These are phyloP conservation scores for Ectemnius cavifrons DNA, from an alignment of 2,888 invertebrate genomes.

Conservation along the genomic window DNA sequence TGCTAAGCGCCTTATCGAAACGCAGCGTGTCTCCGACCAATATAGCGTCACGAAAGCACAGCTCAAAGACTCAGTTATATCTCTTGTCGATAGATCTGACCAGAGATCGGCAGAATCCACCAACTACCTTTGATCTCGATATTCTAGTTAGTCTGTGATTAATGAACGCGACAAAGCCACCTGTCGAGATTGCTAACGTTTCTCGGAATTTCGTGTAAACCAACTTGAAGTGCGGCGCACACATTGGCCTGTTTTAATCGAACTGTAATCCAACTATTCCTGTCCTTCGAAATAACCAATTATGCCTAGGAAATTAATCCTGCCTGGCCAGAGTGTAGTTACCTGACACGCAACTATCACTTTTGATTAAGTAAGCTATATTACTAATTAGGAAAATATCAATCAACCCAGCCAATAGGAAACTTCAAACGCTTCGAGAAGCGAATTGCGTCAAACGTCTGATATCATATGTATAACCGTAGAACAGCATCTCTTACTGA, in stretches of 20 bases:
- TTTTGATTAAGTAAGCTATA: conserved; percentile 9
- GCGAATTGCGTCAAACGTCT: background rate
- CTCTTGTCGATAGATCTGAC: conserved; percentile 27
- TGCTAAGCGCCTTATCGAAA: background rate
- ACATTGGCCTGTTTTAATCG: conserved; percentile 9
- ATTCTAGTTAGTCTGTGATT: conserved; percentile 21
- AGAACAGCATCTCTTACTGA: too few species aligned
- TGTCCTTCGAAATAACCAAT: conserved; percentile 25
- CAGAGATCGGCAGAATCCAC: conserved; percentile 31
- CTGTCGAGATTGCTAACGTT: conserved; percentile 25
- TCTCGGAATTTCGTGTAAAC: conserved; percentile 26
- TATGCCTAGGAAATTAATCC: conserved; percentile 36
- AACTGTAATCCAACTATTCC: conserved; percentile 21
- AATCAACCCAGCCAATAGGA: background rate
- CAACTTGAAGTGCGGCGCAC: conserved; percentile 5
- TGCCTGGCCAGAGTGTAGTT: background rate
- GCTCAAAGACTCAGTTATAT: conserved; percentile 14
- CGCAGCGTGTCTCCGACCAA: background rate
- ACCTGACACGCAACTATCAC: conserved; percentile 7
- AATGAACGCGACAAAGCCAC: conserved; percentile 38
- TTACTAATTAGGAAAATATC: background rate
- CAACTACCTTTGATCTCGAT: conserved; percentile 41
- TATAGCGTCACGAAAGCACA: background rate
- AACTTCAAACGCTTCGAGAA: background rate
- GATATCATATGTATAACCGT: too few species aligned